phyloP scores from a whole-genome alignment of 2,888 invertebrate genomes.

The Caenorhabditis sp. region DNA sequence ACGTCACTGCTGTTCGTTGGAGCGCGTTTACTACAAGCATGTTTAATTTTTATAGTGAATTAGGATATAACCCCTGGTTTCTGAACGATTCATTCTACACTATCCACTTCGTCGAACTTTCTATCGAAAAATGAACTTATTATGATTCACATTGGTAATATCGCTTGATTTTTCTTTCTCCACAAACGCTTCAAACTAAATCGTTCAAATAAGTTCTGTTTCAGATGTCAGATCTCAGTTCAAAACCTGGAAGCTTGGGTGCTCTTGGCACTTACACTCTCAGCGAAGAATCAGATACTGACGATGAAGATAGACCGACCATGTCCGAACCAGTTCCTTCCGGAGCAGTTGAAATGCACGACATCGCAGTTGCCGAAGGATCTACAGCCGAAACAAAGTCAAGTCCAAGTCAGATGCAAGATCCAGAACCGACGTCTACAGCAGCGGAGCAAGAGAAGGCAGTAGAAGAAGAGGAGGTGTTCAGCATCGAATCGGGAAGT shows the following conservation, averaged over 20 bases:
- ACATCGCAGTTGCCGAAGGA: constrained; percentile 22
- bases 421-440: constrained; percentile 23
- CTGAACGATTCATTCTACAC: not conserved
- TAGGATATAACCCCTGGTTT: not conserved
- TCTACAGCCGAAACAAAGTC: constrained; percentile 20
- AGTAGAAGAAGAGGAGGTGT: not conserved
- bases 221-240: constrained; percentile 48
- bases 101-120: not conserved
- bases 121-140: not conserved
- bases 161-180: not conserved
- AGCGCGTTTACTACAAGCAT: constrained; percentile 31
- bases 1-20: constrained; percentile 36
- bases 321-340: not conserved
- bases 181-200: no score
- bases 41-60: not conserved
- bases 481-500: not conserved
- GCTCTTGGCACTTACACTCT: constrained; percentile 29
- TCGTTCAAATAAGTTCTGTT: no score
- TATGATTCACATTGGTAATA: not conserved
- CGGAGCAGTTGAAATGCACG: constrained; percentile 1
- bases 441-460: not conserved
- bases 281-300: constrained; percentile 14
- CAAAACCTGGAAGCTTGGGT: constrained; percentile 47
- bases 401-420: not conserved
- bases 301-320: not conserved